Conservation (phyloP, 2,797 vertebrate genomes). For the Dicrostonyx torquatus region DNA sequence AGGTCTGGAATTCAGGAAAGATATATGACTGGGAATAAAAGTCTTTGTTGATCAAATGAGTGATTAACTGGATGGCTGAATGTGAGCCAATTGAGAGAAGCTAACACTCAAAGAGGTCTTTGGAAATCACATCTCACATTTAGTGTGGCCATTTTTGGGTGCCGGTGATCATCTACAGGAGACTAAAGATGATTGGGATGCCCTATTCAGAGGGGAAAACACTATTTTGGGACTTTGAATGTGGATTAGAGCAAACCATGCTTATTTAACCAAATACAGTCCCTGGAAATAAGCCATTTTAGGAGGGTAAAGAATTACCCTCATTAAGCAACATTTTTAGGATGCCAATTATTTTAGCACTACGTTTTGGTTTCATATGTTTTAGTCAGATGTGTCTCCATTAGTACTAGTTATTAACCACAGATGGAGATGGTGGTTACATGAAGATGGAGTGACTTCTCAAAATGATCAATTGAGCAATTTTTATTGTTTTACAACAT, state of each 20-base stretch:
- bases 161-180: background rate
- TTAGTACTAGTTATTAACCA: constrained; percentile 63
- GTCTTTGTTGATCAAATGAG: constrained; percentile 32
- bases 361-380: constrained; percentile 44
- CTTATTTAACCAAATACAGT: constrained; percentile 49
- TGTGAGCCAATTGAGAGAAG: background rate
- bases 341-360: constrained; percentile 51
- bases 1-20: constrained; percentile 4
- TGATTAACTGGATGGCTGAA: constrained; percentile 1
- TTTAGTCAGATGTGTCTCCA: constrained; percentile 51
- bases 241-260: background rate
- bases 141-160: constrained; percentile 3
- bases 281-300: constrained; percentile 30
- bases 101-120: constrained; percentile 22
- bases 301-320: constrained; percentile 36
- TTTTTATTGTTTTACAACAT: background rate
- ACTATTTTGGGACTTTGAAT: constrained; percentile 47
- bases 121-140: constrained; percentile 26
- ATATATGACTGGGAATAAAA: background rate
- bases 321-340: constrained; percentile 61
- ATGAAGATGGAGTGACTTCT: constrained; percentile 21
- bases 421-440: constrained; percentile 51
- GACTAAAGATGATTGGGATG: background rate
- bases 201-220: background rate
- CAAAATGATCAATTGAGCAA: constrained; percentile 42